Conservation (phyloP, 2,797 vertebrate species). For the Microctenopoma lineatum region DNA sequence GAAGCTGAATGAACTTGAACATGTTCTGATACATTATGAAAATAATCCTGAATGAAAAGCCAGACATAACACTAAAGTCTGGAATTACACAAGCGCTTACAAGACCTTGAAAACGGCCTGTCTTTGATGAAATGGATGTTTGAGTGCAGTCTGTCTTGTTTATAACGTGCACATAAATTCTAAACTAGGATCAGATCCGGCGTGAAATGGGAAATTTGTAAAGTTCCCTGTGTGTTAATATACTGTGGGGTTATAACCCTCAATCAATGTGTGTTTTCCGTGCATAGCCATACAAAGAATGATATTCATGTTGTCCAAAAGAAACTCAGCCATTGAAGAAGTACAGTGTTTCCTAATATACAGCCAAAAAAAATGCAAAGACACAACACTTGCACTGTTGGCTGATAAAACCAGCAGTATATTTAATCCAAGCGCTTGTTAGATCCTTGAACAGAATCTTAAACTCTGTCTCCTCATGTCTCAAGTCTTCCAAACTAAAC, state of each 20-base stretch:
- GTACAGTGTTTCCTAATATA: no score
- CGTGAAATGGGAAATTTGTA: not conserved
- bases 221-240: not conserved
- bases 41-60: slow-evolving; percentile 55
- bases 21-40: slow-evolving; percentile 46
- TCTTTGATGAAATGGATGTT: not conserved
- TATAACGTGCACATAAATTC: not conserved
- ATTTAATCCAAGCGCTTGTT: no score
- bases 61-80: slow-evolving; percentile 15
- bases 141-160: not conserved
- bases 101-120: not conserved
- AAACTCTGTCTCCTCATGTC: no score
- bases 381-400: no score
- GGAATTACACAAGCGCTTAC: slow-evolving; percentile 12
- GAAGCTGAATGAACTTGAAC: slow-evolving; percentile 46
- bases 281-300: not conserved
- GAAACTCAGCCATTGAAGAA: no score
- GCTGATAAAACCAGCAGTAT: no score
- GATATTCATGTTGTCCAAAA: not conserved
- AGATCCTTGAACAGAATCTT: no score
- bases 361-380: no score
- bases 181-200: not conserved
- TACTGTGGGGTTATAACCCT: no score
- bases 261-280: not conserved
- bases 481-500: no score